Base-by-base conservation (phyloP, 2,113 vertebrate species). In the Rafetus swinhoei region DNA sequence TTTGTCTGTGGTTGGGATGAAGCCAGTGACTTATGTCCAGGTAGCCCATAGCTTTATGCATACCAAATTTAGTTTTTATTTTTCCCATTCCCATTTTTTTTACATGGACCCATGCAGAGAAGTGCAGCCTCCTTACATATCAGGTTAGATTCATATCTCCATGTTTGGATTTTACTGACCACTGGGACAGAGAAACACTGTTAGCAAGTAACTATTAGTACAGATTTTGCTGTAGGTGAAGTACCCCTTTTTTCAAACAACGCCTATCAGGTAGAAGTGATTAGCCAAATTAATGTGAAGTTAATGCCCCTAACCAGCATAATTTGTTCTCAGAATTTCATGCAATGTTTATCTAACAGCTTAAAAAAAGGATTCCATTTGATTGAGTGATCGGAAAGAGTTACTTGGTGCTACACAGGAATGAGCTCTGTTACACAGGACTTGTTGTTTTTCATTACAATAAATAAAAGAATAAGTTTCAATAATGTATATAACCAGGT, bases 251-350 rank as follows among this genome's bases (percentile, higher is more conserved):
- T 97, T 96, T 95, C 96, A 97, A 97, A 96, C 95, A 95, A 97
- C 91, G 94, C 94, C 96, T 97, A 94, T 93, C 91, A 97, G 96
- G 95, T 93, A 95, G 95, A 96, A 95, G 94, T 97, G 96, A 97
- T 97, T 97, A 97, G 91, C 95, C 85, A 97, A 97, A 97, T 96
- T 97, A 97, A 97, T 97, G 96, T 93, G 95, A 94, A 95, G 96
- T 95, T 97, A 96, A 97, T 97, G 97, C 97, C 96, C 95, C 96
- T 96, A 89, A 97, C 94, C 93, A 95, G 97, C 90, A 96, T 91
- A 95, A 97, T 97, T 97, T 97, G 93, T 97, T 97, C 96, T 97
- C 93, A 96, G 97, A 95, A 95, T 94, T 97, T 97, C 96, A 97
- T 57, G 96, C 86, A 85, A 96, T 93, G 96, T 97, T 97, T 96